Base-by-base conservation (phyloP, 2,888 invertebrate genomes). In the Prenolepis imparis region DNA sequence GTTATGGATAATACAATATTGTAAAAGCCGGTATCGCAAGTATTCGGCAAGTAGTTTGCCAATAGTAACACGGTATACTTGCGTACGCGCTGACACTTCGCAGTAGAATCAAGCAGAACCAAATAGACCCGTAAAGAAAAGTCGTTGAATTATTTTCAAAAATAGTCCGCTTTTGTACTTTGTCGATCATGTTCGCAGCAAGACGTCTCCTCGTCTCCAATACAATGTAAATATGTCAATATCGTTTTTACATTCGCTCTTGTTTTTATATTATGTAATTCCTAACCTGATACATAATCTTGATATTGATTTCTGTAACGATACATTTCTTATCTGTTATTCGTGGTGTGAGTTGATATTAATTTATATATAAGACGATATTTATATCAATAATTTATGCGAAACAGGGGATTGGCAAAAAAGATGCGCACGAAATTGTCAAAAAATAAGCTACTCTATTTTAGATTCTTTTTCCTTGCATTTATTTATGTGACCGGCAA, bases 221-320 rank as follows among this genome's bases (percentile, higher is more conserved):
- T 52, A 41, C 84, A 21, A 81, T 91, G 93, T 93, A 89, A 93
- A 91, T 92, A 52, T 44, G 6, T 28, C 32, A 57, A 44, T 18
- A 18, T 75, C 28, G 24, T 39, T 32, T 63, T 64, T 72, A 18
- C 3, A 61, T 70, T 73, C 39, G 52, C 41, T 44, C n/a, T 11
- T 73, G 44, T 61, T 44, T 57, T 81, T 39, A 70, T 66, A 86
- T 92, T 92, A 92, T 87, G 83, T 92, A 92, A 92, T 89, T 90
- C 83, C 84, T 92, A 92, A 92, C 91, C 92, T 92, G 64, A 41
- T 9, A 57, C 55, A 4, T 12, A 24, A 24, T 2, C 3, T 78
- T 77, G 32, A 32, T 15, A 70, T 74, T n/a, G n/a, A n/a, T n/a
- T 39, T 59, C 32, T 41, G 55, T 15, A 48, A n/a, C 12, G 21